These are phyloP conservation scores for Xanthostigma xanthostigma DNA, from an alignment of 2,888 invertebrate species.

Conservation along the genomic window DNA sequence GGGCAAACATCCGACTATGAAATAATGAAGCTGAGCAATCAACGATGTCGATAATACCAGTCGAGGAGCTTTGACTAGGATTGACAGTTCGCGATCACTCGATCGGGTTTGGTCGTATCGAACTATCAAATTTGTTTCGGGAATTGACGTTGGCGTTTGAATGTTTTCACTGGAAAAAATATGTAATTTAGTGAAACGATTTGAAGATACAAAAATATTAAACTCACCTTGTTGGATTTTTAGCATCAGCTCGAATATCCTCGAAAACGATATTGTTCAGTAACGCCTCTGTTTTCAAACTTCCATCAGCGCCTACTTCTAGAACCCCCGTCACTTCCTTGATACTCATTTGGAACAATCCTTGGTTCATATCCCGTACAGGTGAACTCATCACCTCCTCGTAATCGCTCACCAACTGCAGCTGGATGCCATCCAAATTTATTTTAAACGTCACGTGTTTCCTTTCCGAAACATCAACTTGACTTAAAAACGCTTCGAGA, in stretches of 20 bases:
- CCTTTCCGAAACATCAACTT: slow-evolving; percentile 42
- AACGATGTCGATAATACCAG: slow-evolving; percentile 1
- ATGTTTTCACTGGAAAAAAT: too few species aligned
- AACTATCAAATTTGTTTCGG: too few species aligned
- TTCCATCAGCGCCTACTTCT: slow-evolving; percentile 51
- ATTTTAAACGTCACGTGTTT: slow-evolving; percentile 45
- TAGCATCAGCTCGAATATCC: neutral
- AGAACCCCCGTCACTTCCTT: slow-evolving; percentile 48
- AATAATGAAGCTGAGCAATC: slow-evolving; percentile 22
- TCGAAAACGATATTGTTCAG: slow-evolving; percentile 11
- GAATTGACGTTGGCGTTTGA: too few species aligned
- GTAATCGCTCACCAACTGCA: slow-evolving; percentile 56
- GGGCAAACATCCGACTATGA: slow-evolving; percentile 27
- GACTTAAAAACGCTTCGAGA: slow-evolving; percentile 58
- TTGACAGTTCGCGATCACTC: too few species aligned
- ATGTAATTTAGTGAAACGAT: too few species aligned
- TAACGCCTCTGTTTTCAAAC: slow-evolving; percentile 31
- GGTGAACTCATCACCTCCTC: slow-evolving; percentile 63
- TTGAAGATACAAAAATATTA: too few species aligned
- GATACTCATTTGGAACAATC: slow-evolving; percentile 51
- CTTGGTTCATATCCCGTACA: slow-evolving; percentile 54
- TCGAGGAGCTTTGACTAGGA: neutral
- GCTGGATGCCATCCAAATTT: slow-evolving; percentile 51
- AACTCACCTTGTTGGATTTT: neutral
- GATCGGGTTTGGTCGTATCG: too few species aligned